Evolutionary conservation across 2,888 invertebrate genomes (phyloP), one percentile per base, ranked within the genome.

Genomic region (Lochmaea crataegi): DNA sequence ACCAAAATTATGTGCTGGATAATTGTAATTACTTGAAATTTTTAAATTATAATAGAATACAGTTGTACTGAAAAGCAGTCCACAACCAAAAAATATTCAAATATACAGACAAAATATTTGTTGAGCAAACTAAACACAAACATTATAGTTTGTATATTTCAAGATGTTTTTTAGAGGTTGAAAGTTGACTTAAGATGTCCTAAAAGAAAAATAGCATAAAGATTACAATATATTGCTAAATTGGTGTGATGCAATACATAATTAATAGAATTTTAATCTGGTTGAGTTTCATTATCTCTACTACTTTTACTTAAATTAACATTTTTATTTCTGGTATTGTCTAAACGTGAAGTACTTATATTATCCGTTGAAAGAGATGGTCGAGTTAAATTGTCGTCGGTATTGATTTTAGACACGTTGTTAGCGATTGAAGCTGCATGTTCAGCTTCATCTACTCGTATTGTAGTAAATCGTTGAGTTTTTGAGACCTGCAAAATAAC

Each of bases 391-490:
- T 53, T 16, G 3, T 53, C 16, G 7, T 12, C 12, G 58, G 1
- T 68, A 26, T 32, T 38, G 2, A 16, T 60, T 38, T 61, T 61
- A n/a, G 69, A 48, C 18, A 71, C 53, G 18, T 67, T 67, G 26
- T 68, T 67, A 41, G 77, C 80, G 5, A 83, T 75, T 14, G 83
- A 82, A 16, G 85, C 84, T 10, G 85, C 84, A 76, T 85, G 85
- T 70, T 85, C 85, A 6, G 84, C 84, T 79, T 87, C 87, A 74
- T 86, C 83, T 18, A 87, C 87, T 73, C 84, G 75, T 26, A 82
- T 86, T 32, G 86, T 87, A 0, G 84, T 86, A 73, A 87, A 87
- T 76, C 87, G 78, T 57, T 84, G 81, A 72, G 82, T 81, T 73
- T 78, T 83, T 12, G 68, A 51, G 14, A 73, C 72, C 81, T 81